Conservation (phyloP, 2,797 vertebrate genomes). For the Pteronotus mesoamericanus region DNA sequence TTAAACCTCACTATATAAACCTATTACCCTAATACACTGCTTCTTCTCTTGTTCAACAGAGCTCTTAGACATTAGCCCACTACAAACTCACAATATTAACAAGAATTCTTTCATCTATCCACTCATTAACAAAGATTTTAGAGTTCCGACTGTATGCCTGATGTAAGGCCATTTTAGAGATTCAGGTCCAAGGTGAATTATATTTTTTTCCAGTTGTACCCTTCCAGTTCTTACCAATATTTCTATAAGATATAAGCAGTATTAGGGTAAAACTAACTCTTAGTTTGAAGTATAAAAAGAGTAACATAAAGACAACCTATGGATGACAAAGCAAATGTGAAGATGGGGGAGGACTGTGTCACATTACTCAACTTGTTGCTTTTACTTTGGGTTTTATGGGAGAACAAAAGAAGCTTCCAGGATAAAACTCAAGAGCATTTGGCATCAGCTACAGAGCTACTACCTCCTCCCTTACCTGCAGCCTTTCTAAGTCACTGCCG, state of each 20-base stretch:
- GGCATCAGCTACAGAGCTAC: neutral
- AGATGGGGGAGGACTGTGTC: neutral
- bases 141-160: neutral
- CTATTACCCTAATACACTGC: conserved; percentile 46
- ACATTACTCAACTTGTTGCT: neutral
- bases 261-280: neutral
- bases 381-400: neutral
- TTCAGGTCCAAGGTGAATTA: neutral
- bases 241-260: neutral
- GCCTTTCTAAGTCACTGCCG: neutral
- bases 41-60: conserved; percentile 60
- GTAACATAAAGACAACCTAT: neutral
- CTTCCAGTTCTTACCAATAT: neutral
- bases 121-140: neutral
- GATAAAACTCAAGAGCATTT: neutral
- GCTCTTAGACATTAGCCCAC: conserved; percentile 29
- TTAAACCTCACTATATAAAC: conserved; percentile 64
- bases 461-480: neutral
- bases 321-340: neutral
- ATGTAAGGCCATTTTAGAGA: neutral
- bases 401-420: neutral
- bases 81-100: conserved; percentile 53
- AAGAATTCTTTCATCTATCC: neutral
- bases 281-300: neutral
- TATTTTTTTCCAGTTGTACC: neutral